phyloP scores from a whole-genome alignment of 2,888 invertebrate species.

The Ophonus ardosiacus region DNA sequence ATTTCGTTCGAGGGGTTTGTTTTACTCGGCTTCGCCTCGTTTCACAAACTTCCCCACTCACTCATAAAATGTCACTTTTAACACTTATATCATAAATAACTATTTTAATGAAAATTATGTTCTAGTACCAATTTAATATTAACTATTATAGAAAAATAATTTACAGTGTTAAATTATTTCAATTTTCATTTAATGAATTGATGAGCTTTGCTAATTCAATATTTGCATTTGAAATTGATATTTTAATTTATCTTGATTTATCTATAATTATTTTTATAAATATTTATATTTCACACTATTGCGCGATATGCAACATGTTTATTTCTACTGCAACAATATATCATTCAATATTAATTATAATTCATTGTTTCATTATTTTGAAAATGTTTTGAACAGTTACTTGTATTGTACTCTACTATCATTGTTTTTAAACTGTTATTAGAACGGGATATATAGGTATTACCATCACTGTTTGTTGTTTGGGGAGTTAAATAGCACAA shows the following conservation, averaged over 20 bases:
- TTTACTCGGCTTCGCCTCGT: too few species aligned
- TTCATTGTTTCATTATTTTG: constrained; percentile 5
- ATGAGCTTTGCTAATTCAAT: not conserved
- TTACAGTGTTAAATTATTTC: too few species aligned
- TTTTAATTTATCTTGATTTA: constrained; percentile 19
- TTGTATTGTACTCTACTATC: not conserved
- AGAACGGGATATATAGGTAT: not conserved
- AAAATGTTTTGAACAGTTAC: not conserved
- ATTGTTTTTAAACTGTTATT: not conserved
- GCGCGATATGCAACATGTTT: not conserved
- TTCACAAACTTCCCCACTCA: too few species aligned
- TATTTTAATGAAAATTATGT: too few species aligned
- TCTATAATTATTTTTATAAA: not conserved
- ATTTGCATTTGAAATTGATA: constrained; percentile 14
- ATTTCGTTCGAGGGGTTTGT: too few species aligned
- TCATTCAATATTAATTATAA: not conserved
- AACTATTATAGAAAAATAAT: too few species aligned
- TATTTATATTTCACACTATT: not conserved
- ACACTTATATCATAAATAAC: too few species aligned
- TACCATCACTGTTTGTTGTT: not conserved
- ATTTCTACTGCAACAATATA: not conserved
- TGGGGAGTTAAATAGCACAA: not conserved
- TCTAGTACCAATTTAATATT: too few species aligned
- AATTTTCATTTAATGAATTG: not conserved
- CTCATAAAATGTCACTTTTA: too few species aligned